Conservation (phyloP, 2,113 vertebrate genomes). For the Laterallus jamaicensis region DNA sequence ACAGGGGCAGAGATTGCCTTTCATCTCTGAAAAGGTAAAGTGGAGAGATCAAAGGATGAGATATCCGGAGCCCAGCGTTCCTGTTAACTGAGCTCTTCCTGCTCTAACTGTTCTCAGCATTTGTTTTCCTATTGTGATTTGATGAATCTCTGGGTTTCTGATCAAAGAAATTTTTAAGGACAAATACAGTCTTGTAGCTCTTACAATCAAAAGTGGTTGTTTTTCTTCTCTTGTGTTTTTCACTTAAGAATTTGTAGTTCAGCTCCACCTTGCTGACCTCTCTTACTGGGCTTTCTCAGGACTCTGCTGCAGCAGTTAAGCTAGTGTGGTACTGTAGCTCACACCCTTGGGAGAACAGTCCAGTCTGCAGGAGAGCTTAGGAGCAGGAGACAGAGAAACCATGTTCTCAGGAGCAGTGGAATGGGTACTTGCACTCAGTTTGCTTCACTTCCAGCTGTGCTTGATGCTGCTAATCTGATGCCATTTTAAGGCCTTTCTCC, state of each 20-base stretch:
- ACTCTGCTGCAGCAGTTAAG: neutral
- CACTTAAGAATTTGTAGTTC: constrained; percentile 8
- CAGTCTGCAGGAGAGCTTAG: neutral
- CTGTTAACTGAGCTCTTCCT: constrained; percentile 56
- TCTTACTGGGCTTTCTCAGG: neutral
- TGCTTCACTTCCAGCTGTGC: neutral
- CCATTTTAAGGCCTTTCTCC: neutral
- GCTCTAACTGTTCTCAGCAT: constrained; percentile 28
- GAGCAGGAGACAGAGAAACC: neutral
- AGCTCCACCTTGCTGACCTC: constrained; percentile 17
- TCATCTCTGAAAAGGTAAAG: constrained; percentile 38
- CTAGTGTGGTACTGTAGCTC: neutral
- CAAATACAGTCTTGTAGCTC: constrained; percentile 43
- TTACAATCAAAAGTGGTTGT: neutral
- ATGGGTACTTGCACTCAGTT: neutral
- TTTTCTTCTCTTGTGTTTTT: constrained; percentile 4
- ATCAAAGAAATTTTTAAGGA: constrained; percentile 57
- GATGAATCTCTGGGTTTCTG: constrained; percentile 40
- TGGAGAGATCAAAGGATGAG: constrained; percentile 48
- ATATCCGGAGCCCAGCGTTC: constrained; percentile 22
- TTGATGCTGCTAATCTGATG: neutral
- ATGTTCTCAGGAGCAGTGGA: fast-evolving
- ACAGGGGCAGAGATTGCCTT: neutral
- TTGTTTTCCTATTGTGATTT: constrained; percentile 50
- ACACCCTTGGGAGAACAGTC: neutral